Evolutionary conservation across 2,113 vertebrate species (phyloP).

Genomic region (Cebidichthys violaceus): DNA sequence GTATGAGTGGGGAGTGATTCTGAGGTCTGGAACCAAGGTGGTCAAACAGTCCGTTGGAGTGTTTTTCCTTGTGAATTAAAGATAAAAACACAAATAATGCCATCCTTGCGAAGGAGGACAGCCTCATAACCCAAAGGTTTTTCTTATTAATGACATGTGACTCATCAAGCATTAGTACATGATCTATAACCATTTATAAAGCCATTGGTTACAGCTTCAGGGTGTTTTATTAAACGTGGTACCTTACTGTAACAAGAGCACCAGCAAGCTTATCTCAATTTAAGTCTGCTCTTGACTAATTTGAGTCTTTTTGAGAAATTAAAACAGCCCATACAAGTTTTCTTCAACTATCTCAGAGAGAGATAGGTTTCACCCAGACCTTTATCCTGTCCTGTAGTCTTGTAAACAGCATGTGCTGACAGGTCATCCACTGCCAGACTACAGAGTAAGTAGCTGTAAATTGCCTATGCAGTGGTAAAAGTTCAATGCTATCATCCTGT

Average conservation of each 20-base stretch:
- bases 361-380: neutral
- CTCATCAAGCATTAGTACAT: neutral
- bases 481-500: neutral
- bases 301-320: neutral
- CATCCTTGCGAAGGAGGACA: neutral
- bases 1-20: neutral
- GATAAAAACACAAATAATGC: neutral
- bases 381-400: neutral
- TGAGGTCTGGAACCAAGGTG: neutral
- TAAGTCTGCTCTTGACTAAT: neutral
- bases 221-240: neutral
- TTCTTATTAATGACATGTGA: neutral
- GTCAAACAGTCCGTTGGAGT: neutral
- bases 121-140: neutral
- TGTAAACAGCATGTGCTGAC: conserved; percentile 15
- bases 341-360: neutral
- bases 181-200: neutral
- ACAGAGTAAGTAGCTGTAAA: neutral
- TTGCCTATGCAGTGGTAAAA: neutral
- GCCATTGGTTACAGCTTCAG: neutral
- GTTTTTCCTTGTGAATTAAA: neutral
- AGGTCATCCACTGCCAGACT: neutral
- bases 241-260: neutral
- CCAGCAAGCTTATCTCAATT: neutral
- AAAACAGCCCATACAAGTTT: neutral